These are phyloP conservation scores for Tamandua tetradactyla DNA, from an alignment of 2,797 vertebrate species.

Conservation along the genomic window DNA sequence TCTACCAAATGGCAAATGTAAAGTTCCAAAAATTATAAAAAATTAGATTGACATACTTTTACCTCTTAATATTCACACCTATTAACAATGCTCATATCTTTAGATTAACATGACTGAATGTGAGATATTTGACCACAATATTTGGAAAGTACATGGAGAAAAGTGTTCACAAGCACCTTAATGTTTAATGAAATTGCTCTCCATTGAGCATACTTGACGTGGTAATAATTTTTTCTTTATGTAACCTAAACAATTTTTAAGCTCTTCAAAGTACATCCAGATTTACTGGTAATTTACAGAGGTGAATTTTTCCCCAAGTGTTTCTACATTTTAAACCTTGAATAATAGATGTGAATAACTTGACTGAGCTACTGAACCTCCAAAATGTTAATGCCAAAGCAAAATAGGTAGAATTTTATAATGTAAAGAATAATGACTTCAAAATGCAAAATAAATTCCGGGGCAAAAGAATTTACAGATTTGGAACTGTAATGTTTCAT, in stretches of 20 bases:
- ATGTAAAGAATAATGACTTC: conserved; percentile 55
- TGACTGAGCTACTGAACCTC: conserved; percentile 5
- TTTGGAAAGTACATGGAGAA: conserved; percentile 12
- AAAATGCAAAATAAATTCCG: conserved; percentile 73
- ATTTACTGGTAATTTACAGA: conserved; percentile 14
- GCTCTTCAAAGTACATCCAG: conserved; percentile 10
- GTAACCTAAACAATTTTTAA: conserved; percentile 40
- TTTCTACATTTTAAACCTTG: conserved; percentile 56
- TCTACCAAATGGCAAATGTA: too few relatives aligned
- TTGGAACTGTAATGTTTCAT: conserved; percentile 68
- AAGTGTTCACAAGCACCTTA: conserved; percentile 23
- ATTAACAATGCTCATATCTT: conserved; percentile 65
- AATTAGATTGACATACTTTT: conserved; percentile 13
- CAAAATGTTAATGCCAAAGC: conserved; percentile 53
- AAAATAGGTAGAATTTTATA: conserved; percentile 68
- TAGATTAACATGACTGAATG: conserved; percentile 57
- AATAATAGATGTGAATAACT: conserved; percentile 53
- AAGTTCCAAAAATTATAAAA: conserved; percentile 38
- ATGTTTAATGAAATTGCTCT: conserved; percentile 26
- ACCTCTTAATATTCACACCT: background rate
- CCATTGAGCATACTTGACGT: background rate
- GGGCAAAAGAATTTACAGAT: conserved; percentile 80
- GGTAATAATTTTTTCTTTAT: conserved; percentile 33
- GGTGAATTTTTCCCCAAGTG: conserved; percentile 3
- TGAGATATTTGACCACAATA: conserved; percentile 60